phyloP scores from a whole-genome alignment of 2,888 invertebrate species.

The Eupithecia centaureata region DNA sequence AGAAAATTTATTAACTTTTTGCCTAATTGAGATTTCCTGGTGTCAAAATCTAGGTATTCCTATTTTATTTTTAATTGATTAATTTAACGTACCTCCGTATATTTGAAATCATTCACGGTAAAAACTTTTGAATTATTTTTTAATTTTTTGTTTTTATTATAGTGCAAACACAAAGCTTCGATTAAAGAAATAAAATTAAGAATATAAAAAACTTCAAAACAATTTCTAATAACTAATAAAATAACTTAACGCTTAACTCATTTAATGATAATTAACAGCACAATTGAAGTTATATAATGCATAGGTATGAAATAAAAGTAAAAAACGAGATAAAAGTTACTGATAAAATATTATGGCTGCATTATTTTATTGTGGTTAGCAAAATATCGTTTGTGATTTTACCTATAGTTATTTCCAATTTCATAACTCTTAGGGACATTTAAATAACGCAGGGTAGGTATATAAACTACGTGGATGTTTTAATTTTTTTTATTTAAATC shows the following conservation, averaged over 20 bases:
- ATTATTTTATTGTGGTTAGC: not conserved
- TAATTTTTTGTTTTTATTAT: not conserved
- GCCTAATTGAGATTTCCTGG: not conserved
- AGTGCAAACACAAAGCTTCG: not conserved
- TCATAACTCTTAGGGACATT: not conserved
- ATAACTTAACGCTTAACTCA: no score
- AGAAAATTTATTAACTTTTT: not conserved
- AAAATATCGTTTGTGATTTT: not conserved
- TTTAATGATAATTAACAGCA: no score
- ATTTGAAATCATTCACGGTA: no score
- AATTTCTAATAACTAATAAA: no score
- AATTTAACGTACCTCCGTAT: no score
- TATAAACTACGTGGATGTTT: not conserved
- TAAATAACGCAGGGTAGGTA: not conserved
- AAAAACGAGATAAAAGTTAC: not conserved
- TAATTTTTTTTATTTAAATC: not conserved
- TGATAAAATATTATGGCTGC: conserved; percentile 1
- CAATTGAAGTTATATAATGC: not conserved
- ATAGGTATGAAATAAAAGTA: not conserved
- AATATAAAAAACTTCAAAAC: no score
- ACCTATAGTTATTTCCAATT: not conserved
- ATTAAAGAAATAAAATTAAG: no score
- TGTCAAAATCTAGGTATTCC: not conserved
- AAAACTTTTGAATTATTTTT: no score
- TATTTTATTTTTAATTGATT: not conserved